Evolutionary conservation across 2,888 invertebrate genomes (phyloP).

Genomic region (Biston betularia): DNA sequence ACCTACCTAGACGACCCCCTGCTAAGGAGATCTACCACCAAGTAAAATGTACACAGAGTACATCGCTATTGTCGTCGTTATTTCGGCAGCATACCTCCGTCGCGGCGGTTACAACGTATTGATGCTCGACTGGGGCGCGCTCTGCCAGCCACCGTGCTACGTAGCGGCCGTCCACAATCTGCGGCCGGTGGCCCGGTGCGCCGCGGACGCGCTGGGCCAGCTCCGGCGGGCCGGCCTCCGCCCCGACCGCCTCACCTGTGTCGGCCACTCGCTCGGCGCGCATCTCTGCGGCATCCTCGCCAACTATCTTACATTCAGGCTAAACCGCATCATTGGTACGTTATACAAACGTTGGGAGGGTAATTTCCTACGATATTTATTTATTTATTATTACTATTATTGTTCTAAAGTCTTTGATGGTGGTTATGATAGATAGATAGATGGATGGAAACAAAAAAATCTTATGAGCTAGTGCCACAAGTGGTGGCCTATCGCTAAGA

Average conservation of each 20-base stretch:
- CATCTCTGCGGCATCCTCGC: constrained; percentile 92
- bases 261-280: constrained; percentile 92
- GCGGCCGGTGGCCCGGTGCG: constrained; percentile 89
- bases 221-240: constrained; percentile 88
- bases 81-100: constrained; percentile 88
- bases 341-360: no score
- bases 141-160: constrained; percentile 90
- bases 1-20: no score
- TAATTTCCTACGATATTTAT: no score
- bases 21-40: no score
- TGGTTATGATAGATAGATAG: no score
- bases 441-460: no score
- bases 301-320: constrained; percentile 89
- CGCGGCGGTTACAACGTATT: constrained; percentile 92
- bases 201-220: constrained; percentile 87
- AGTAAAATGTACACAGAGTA: background rate
- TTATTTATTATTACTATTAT: no score
- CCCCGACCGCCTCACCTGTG: constrained; percentile 89
- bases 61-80: background rate
- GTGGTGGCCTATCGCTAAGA: no score
- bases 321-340: constrained; percentile 90
- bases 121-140: constrained; percentile 91
- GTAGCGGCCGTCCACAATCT: constrained; percentile 92
- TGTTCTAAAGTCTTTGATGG: background rate
- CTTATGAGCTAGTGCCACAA: no score